Conservation (phyloP, 2,888 invertebrate genomes). For the Napeogenes inachia region DNA sequence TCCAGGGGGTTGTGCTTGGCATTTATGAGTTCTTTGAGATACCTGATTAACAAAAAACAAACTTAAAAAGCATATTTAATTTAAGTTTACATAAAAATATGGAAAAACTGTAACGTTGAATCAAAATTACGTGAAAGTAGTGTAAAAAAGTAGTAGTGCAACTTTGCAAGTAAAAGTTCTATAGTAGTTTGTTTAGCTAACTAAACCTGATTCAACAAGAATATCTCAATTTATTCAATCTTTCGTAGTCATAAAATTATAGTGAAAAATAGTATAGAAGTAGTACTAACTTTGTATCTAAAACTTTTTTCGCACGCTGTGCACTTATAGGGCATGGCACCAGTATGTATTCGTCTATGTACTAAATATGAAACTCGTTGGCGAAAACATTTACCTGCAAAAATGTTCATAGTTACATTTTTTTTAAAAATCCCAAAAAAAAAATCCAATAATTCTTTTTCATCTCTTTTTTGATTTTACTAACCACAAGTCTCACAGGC, state of each 20-base stretch:
- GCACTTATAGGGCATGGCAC: conserved; percentile 91
- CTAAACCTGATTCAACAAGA: not conserved
- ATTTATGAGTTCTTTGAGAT: conserved; percentile 90
- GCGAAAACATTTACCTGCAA: conserved; percentile 88
- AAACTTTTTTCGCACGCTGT: conserved; percentile 88
- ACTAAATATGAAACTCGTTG: conserved; percentile 91
- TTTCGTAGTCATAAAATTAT: too few species aligned
- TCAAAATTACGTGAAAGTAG: too few species aligned
- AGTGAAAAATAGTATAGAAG: too few species aligned
- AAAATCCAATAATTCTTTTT: not conserved
- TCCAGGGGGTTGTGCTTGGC: conserved; percentile 80
- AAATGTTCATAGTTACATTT: conserved; percentile 30
- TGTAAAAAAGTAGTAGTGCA: too few species aligned
- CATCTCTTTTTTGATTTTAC: conserved; percentile 31
- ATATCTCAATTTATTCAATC: not conserved
- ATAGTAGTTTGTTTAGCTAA: too few species aligned
- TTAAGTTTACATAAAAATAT: too few species aligned
- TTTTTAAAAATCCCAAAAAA: not conserved
- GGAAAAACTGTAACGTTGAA: too few species aligned
- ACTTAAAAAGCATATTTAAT: too few species aligned
- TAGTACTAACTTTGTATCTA: conserved; percentile 82
- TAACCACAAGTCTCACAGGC: conserved; percentile 92
- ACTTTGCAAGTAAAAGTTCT: too few species aligned
- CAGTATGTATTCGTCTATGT: conserved; percentile 89
- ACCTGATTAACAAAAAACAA: conserved; percentile 66